Evolutionary conservation across 2,113 vertebrate species (phyloP), one percentile per base, ranked within the genome.

Genomic region (Poecile atricapillus): DNA sequence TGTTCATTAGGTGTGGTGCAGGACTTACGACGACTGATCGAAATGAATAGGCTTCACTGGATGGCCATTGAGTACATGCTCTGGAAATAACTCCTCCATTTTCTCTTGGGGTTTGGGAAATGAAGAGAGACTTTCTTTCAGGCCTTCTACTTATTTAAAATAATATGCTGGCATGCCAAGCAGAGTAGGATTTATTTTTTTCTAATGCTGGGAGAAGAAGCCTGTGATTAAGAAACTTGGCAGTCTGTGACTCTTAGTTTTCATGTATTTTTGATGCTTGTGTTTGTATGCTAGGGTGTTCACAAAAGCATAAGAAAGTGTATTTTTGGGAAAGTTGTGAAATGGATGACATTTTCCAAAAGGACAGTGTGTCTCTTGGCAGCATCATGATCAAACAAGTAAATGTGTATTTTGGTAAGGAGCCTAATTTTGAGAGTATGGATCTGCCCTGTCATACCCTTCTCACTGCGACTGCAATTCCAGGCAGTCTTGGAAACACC

Each of bases 381-480:
- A 92, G 31, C 23, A 12, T 75, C 58, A 8, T 44, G 28, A 58
- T 86, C 81, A 93, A 92, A 95, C 39, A 83, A 94, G 75, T 90
- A 95, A 96, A 93, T 96, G 78, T 76, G 68, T 96, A 18, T 83
- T 75, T 86, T 96, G 91, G 93, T 94, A 83, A 75, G 47, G 56
- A 77, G 58, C 65, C 76, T 86, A 35, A 91, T 83, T 91, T 81
- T 88, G 83, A 86, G 68, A 90, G 58, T 43, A 9, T 81, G 64
- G 43, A 62, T 73, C 56, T 91, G 64, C 81, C 69, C 55, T 20
- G 5, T 75, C 39, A 9, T 83, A 53, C 47, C 13, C 11, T 70
- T 33, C 8, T 92, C 31, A 59, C 20, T 28, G 16, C 87, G 67
- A 93, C 10, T 91, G 76, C 33, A 79, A 33, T 85, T 94, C 64